phyloP scores from a whole-genome alignment of 2,797 vertebrate species.

The Gymnodraco acuticeps region DNA sequence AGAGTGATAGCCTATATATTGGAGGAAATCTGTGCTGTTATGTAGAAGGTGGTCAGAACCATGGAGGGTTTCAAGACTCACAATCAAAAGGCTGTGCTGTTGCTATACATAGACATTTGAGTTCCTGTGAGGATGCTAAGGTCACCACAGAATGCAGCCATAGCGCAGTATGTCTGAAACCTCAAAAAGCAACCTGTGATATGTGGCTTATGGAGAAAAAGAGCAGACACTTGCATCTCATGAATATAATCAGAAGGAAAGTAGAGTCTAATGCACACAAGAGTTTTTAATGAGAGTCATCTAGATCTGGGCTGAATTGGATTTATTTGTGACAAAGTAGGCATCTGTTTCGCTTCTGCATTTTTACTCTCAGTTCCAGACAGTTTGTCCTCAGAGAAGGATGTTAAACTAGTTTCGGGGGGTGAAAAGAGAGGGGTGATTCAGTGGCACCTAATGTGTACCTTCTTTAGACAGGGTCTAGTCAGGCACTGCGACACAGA shows the following conservation, averaged over 20 bases:
- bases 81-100: background rate
- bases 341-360: slow-evolving; percentile 29
- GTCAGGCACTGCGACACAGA: slow-evolving; percentile 20
- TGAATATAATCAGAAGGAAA: slow-evolving; percentile 2
- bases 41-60: background rate
- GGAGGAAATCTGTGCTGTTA: slow-evolving; percentile 9
- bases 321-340: slow-evolving; percentile 16
- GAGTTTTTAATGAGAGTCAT: slow-evolving; percentile 17
- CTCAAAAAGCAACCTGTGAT: slow-evolving; percentile 10
- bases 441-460: slow-evolving; percentile 14
- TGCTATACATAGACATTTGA: slow-evolving; percentile 52
- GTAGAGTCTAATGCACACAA: background rate
- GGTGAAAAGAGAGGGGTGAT: background rate
- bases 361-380: slow-evolving; percentile 15
- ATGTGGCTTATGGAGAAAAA: background rate
- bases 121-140: slow-evolving; percentile 12
- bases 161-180: slow-evolving; percentile 12
- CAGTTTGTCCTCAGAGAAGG: slow-evolving; percentile 23
- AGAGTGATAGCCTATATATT: slow-evolving; percentile 1
- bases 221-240: slow-evolving; percentile 6
- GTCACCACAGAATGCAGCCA: slow-evolving; percentile 37
- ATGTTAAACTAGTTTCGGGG: background rate
- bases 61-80: background rate
- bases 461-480: slow-evolving; percentile 20
- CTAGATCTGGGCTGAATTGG: slow-evolving; percentile 2